Evolutionary conservation across 1,140 invertebrate species (phyloP).

Genomic region (Pristionchus pacificus): DNA sequence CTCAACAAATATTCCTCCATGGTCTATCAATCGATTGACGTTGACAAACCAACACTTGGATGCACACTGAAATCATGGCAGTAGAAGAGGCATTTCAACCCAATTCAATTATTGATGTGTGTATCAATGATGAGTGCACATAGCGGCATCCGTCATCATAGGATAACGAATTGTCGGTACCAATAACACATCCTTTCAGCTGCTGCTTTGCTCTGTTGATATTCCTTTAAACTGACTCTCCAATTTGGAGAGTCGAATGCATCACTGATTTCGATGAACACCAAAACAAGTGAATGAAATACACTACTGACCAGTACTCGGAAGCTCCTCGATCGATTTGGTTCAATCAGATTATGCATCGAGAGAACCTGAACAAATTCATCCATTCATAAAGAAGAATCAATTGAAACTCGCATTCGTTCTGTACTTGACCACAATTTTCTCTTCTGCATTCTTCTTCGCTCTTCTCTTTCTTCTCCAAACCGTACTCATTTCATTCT

Average conservation of each 20-base stretch:
- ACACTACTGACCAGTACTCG: neutral
- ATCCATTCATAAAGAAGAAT: no score
- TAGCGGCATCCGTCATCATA: no score
- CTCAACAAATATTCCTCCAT: neutral
- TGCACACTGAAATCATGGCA: neutral
- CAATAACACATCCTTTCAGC: no score
- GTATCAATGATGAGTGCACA: no score
- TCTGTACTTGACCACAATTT: neutral
- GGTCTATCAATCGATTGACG: neutral
- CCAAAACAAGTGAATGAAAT: no score
- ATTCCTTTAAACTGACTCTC: no score
- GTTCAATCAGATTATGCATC: neutral
- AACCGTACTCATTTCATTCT: neutral
- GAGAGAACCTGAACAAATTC: neutral
- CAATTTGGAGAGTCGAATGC: no score
- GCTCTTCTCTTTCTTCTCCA: neutral
- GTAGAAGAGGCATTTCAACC: neutral
- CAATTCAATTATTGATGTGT: no score
- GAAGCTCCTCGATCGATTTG: neutral
- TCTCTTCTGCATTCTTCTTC: neutral
- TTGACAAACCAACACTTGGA: neutral
- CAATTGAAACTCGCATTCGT: no score
- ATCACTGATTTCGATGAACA: no score
- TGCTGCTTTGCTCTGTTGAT: no score
- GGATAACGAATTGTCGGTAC: no score